phyloP scores from a whole-genome alignment of 1,140 invertebrate genomes.

The Diploscapter pachys region DNA sequence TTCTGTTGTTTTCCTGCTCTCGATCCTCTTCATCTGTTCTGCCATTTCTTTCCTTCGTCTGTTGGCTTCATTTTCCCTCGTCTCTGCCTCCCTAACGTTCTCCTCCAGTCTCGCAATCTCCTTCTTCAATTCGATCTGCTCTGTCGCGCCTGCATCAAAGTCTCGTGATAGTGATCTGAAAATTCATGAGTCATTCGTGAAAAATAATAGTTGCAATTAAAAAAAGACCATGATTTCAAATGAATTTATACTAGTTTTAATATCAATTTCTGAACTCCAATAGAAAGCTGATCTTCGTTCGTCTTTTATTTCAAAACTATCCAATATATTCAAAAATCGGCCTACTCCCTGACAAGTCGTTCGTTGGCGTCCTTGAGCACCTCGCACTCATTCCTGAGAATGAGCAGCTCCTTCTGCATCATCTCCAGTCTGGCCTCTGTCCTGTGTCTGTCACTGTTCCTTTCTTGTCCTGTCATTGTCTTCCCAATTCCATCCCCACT shows the following conservation, averaged over 20 bases:
- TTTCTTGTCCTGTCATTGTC: no score
- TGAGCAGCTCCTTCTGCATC: background rate
- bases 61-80: constrained; percentile 4
- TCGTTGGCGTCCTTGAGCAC: constrained; percentile 43
- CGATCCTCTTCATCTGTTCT: background rate
- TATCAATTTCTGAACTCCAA: no score
- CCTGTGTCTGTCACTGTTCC: no score
- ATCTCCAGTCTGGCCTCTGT: no score
- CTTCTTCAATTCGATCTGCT: constrained; percentile 24
- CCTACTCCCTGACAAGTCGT: constrained; percentile 26
- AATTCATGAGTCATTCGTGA: background rate
- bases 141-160: constrained; percentile 9
- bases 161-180: constrained; percentile 8
- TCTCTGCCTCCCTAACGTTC: background rate
- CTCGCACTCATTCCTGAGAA: background rate
- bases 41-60: background rate
- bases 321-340: no score
- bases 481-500: no score
- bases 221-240: background rate
- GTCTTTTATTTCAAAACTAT: no score
- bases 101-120: background rate
- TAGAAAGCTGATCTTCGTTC: no score
- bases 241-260: no score
- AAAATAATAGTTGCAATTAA: background rate
- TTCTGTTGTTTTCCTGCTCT: no score